Base-by-base conservation (phyloP, 2,797 vertebrate species). In the Syngnathus acus region DNA sequence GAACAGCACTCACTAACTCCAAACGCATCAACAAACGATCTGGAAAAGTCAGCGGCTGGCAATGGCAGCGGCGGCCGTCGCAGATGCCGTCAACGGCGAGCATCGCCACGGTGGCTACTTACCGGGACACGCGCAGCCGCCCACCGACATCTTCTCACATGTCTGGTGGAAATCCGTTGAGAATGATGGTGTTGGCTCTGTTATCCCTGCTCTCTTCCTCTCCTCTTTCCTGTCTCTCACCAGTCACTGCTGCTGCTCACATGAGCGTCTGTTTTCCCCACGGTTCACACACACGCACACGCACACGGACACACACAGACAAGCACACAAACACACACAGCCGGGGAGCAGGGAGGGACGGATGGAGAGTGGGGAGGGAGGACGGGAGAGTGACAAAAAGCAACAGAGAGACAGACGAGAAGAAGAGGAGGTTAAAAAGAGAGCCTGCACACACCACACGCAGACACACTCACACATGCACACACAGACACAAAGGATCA, bases 131-230 rank as follows among this genome's bases (percentile, higher is more conserved):
- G 94, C 94, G 86, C 94, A 96, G 91, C 94, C 94, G 92, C 91
- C 90, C 87, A 95, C 93, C 87, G 94, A 96, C 94, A 96, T 96
- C 94, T 95, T 96, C 89, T 92, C 92, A 94, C 94, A 95, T 95
- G 93, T 93, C 94, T 93, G 91, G 92, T 90, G 79, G 87, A 87
- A 85, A 89, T 88, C 90, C 88, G 90, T 89, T 86, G 88, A 83
- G 90, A 90, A 91, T 74, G 90, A 89, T 85, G 85, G 78, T 78
- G 86, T 76, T 77, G 78, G 72, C 71, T 78, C 75, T 78, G 77
- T 79, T 82, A 81, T 84, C 84, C 86, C 72, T 43, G 74, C 80
- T 77, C 69, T 76, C 78, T 65, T 74, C 68, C 76, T 78, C 72
- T 79, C 72, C 75, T 84, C 79, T 78, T 69, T 78, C n/a, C 60